These are phyloP conservation scores for Balaeniceps rex DNA, from an alignment of 2,113 vertebrate genomes.

Conservation along the genomic window DNA sequence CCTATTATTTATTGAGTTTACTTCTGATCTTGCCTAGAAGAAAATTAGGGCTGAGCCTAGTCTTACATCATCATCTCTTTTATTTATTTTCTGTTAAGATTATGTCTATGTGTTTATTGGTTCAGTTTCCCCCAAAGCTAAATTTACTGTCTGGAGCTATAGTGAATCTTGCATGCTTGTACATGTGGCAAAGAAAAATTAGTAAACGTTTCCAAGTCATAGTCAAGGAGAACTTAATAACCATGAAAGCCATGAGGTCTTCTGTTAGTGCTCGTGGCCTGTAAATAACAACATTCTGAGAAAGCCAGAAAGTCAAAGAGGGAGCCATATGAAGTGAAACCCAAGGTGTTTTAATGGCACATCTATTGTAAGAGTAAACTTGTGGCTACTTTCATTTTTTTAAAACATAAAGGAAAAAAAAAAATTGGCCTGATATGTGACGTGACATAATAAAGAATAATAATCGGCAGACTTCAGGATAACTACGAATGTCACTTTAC, in stretches of 20 bases:
- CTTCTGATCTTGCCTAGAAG: neutral
- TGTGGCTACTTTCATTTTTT: neutral
- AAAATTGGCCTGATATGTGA: neutral
- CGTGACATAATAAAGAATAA: neutral
- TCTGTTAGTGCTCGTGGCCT: neutral
- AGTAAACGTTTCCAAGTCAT: neutral
- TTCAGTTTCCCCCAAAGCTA: neutral
- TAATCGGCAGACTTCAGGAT: neutral
- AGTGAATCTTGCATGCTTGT: neutral
- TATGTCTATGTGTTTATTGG: neutral
- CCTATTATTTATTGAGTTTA: neutral
- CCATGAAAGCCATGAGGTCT: neutral
- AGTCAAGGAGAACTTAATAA: neutral
- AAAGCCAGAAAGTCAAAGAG: neutral
- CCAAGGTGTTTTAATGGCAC: neutral
- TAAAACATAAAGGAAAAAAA: neutral
- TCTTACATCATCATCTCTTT: neutral
- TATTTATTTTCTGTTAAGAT: neutral
- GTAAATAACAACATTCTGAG: neutral
- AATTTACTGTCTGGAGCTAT: neutral
- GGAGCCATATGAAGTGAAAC: neutral
- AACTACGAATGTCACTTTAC: neutral
- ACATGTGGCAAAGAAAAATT: neutral
- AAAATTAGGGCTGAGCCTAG: neutral
- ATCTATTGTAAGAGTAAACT: neutral